phyloP scores from a whole-genome alignment of 2,888 invertebrate species.

The Cheilosia variabilis region DNA sequence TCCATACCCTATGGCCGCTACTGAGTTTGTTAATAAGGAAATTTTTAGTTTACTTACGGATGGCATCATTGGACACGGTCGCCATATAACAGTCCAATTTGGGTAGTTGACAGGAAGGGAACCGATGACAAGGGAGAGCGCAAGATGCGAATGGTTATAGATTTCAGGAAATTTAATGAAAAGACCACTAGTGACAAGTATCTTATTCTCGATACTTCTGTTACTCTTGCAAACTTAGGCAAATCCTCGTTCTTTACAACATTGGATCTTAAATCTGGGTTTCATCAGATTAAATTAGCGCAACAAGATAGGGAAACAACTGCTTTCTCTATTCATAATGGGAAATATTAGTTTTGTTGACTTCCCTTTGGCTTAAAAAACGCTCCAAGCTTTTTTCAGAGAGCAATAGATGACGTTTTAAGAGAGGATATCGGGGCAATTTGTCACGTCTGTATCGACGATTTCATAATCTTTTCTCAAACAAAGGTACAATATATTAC shows the following conservation, averaged over 20 bases:
- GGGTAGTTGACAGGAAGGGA: constrained; percentile 39
- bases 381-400: constrained; percentile 29
- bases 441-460: constrained; percentile 37
- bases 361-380: constrained; percentile 37
- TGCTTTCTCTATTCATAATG: constrained; percentile 22
- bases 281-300: constrained; percentile 25
- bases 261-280: constrained; percentile 16
- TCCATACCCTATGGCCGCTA: constrained; percentile 25
- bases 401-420: constrained; percentile 25
- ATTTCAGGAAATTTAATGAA: constrained; percentile 42
- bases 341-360: constrained; percentile 27
- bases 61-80: constrained; percentile 36
- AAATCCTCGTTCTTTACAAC: constrained; percentile 17
- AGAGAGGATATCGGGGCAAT: constrained; percentile 17
- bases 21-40: constrained; percentile 37
- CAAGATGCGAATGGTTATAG: constrained; percentile 50
- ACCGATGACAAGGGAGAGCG: constrained; percentile 33
- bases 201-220: constrained; percentile 8
- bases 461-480: constrained; percentile 33
- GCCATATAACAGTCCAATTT: constrained; percentile 43
- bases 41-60: constrained; percentile 16
- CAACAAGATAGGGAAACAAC: constrained; percentile 27
- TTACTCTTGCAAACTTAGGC: constrained; percentile 28
- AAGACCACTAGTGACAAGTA: constrained; percentile 36
- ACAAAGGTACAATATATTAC: constrained; percentile 20